Evolutionary conservation across 2,888 invertebrate species (phyloP).

Genomic region (Scelioninae gen. 1): DNA sequence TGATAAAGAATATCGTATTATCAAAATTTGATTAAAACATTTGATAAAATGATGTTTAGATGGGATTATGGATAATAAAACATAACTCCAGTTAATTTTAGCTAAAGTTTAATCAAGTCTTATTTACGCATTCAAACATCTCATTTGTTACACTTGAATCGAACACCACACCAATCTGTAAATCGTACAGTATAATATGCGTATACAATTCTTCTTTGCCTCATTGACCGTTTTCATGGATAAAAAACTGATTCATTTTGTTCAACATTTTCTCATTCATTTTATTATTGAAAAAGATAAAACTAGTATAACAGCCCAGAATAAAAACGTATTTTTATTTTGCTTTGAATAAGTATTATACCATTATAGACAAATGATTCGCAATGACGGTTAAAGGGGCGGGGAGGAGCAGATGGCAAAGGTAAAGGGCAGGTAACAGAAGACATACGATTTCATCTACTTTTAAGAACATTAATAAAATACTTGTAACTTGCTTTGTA

Average conservation of each 20-base stretch:
- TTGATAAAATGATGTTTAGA: too few relatives aligned
- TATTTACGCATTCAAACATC: slow-evolving; percentile 56
- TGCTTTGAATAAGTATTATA: slow-evolving; percentile 12
- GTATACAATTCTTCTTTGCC: slow-evolving; percentile 39
- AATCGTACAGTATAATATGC: slow-evolving; percentile 36
- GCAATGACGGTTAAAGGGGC: slow-evolving; percentile 15
- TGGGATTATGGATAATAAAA: background rate
- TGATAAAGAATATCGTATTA: too few relatives aligned
- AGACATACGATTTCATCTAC: slow-evolving; percentile 56
- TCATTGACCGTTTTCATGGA: slow-evolving; percentile 2
- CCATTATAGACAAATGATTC: slow-evolving; percentile 27
- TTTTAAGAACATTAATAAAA: slow-evolving; percentile 34
- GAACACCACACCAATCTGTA: slow-evolving; percentile 43
- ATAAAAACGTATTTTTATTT: slow-evolving; percentile 19
- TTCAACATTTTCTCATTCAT: background rate
- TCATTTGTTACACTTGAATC: slow-evolving; percentile 55
- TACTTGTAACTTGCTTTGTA: too few relatives aligned
- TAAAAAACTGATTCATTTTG: slow-evolving; percentile 9
- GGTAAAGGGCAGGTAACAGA: slow-evolving; percentile 28
- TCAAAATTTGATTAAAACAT: too few relatives aligned
- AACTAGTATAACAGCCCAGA: background rate
- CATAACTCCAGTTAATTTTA: slow-evolving; percentile 14
- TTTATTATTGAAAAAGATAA: slow-evolving; percentile 27
- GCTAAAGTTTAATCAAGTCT: slow-evolving; percentile 62
- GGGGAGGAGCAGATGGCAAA: background rate